These are phyloP conservation scores for Gryon sp. DNA, from an alignment of 1,140 invertebrate species.

Conservation along the genomic window DNA sequence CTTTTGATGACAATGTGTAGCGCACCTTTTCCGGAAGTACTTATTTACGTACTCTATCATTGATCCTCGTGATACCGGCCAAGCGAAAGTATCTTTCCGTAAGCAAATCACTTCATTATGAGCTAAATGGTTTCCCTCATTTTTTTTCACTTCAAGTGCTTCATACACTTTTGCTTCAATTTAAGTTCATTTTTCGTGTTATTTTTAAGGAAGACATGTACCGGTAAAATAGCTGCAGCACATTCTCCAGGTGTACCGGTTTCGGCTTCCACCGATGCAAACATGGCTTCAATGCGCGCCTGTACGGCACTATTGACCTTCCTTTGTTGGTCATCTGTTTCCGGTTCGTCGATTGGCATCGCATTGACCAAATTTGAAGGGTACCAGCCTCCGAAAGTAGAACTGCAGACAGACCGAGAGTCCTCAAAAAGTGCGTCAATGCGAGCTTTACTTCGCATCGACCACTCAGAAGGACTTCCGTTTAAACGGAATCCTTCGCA, in stretches of 20 bases:
- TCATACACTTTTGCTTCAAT: too few species aligned
- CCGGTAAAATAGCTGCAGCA: conserved; percentile 76
- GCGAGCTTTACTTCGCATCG: conserved; percentile 76
- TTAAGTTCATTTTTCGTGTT: conserved; percentile 9
- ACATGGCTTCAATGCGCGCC: conserved; percentile 91
- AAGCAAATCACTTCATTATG: conserved; percentile 46
- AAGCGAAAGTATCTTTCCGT: conserved; percentile 61
- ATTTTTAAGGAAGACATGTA: conserved; percentile 36
- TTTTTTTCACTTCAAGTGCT: too few species aligned
- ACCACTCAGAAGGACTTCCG: conserved; percentile 74
- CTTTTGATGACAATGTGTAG: conserved; percentile 61
- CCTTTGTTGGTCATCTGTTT: conserved; percentile 73
- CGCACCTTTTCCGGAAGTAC: conserved; percentile 61
- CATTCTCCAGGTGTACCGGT: conserved; percentile 79
- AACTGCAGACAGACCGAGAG: conserved; percentile 73
- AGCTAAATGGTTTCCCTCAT: conserved; percentile 19
- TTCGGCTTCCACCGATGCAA: conserved; percentile 87
- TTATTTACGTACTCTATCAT: conserved; percentile 59
- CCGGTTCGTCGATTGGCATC: conserved; percentile 52
- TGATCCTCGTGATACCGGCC: conserved; percentile 44
- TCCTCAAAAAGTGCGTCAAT: conserved; percentile 92
- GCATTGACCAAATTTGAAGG: conserved; percentile 33
- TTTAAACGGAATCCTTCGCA: conserved; percentile 74
- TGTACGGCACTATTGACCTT: conserved; percentile 87
- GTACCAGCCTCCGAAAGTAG: conserved; percentile 69